Base-by-base conservation (phyloP, 2,113 vertebrate species). In the Mystacornis crossleyi region DNA sequence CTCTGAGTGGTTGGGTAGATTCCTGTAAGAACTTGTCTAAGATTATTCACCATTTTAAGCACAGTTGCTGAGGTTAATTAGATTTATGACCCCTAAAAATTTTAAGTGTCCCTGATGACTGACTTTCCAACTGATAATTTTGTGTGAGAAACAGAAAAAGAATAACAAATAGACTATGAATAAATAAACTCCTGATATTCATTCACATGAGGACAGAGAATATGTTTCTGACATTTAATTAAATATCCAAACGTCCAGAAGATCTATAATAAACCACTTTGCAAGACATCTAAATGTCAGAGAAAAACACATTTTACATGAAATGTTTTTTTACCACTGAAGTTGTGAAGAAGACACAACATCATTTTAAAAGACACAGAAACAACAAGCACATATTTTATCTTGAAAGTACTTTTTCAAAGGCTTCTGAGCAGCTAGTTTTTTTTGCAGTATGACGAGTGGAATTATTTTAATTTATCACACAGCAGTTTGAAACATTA, bases 171-270 rank as follows among this genome's bases (percentile, higher is more conserved):
- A 97, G 97, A 92, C 58, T 85, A 70, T 31, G 90, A 95, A 97
- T 97, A 98, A 96, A 96, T 90, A 97, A 93, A 90, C 88, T 92
- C 83, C 95, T 96, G 94, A 40, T 90, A 92, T 75, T 94, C 79
- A 85, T 97, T 93, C 97, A 81, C 86, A 94, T 23, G 90, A 88
- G 97, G 64, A 65, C 74, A 72, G 88, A 97, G 96, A 97, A 95
- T 97, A 92, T 93, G 95, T 93, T 97, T 97, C 95, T 97, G 97
- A 97, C 97, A 97, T 97, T 98, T 98, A 98, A 98, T 98, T 98
- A 98, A 98, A 98, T 97, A 98, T 86, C 97, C 91, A 97, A 97
- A 97, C 24, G 97, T 97, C 97, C 98, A 97, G 71, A 86, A 95
- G 92, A 96, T 96, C 97, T 97, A 89, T 97, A 97, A 98, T 98